These are phyloP conservation scores for Tupiocoris notatus DNA, from an alignment of 2,888 invertebrate species.

Conservation along the genomic window DNA sequence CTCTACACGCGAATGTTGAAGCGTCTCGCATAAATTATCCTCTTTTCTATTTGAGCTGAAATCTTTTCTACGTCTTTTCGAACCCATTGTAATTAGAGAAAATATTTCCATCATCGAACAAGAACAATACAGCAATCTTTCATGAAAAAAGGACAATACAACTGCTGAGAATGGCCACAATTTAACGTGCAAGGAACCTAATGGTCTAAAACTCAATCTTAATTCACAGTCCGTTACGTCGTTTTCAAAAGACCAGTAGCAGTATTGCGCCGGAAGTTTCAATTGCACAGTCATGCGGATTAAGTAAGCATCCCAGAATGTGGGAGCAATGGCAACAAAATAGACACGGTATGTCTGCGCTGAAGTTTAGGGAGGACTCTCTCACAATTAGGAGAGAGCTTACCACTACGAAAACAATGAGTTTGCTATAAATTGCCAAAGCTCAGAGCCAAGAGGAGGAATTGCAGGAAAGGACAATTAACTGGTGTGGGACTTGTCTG, in stretches of 20 bases:
- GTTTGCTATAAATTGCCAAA: slow-evolving; percentile 26
- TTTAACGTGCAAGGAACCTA: too few species aligned
- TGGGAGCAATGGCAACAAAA: slow-evolving; percentile 10
- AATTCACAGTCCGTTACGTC: not conserved
- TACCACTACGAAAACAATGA: slow-evolving; percentile 23
- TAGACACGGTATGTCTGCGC: not conserved
- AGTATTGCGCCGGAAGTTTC: not conserved
- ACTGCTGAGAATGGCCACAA: too few species aligned
- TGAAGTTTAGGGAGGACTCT: not conserved
- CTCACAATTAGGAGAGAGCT: slow-evolving; percentile 26
- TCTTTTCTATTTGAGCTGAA: too few species aligned
- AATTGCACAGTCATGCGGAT: slow-evolving; percentile 3
- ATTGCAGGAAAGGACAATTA: slow-evolving; percentile 11
- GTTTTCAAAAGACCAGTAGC: not conserved
- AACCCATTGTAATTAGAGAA: too few species aligned
- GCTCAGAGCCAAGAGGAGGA: not conserved
- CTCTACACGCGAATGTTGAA: too few species aligned
- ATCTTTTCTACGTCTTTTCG: too few species aligned
- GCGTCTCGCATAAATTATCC: too few species aligned
- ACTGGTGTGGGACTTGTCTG: slow-evolving; percentile 20
- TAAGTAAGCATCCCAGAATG: slow-evolving; percentile 14
- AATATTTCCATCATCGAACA: too few species aligned
- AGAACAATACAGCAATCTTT: too few species aligned
- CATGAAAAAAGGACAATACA: too few species aligned
- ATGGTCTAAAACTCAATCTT: too few species aligned